Base-by-base conservation (phyloP, 2,888 invertebrate species). In the Euspilapteryx auroguttella region DNA sequence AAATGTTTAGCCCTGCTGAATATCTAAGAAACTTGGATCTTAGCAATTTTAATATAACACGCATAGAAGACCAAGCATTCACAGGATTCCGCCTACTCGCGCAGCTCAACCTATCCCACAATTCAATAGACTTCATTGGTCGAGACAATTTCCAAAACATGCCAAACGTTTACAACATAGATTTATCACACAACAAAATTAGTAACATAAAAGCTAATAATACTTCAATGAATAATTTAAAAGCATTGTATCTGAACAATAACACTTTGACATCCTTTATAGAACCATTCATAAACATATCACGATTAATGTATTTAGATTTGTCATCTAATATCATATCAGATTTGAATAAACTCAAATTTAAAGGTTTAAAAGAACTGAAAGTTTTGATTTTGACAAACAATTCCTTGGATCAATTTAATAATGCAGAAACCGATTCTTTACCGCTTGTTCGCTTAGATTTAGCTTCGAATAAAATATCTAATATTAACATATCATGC, bases 41-140 rank as follows among this genome's bases (percentile, higher is more conserved):
- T 12, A 58, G 52, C 35, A 37, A 51, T 33, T 57, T 56, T 28
- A 55, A 49, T 27, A 40, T 65, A 20, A 55, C 31, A 20, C 44
- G 37, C 37, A 46, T 73, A 14, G 47, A 50, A 10, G 40, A 53
- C n/a, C 40, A 39, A 22, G 57, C 65, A 2, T 57, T 73, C 32
- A 29, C 44, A 10, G 47, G 63, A 37, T 39, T 65, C 35, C 58
- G 63, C 6, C 45, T 57, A n/a, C 27, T 69, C 20, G 51, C 53
- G 4, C 43, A 51, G 35, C 36, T 73, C 4, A 68, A 69, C 36
- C 31, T 73, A 28, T 69, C 69, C 2, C 39, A 57, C 24, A 69
- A 66, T 39, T 28, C 36, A 15, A 55, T 73, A 11, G 37, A 48
- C 14, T 36, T 31, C n/a, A 49, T 73, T 24, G 42, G 47, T 4